phyloP scores from a whole-genome alignment of 2,113 vertebrate species.

The Craseonycteris thonglongyai region DNA sequence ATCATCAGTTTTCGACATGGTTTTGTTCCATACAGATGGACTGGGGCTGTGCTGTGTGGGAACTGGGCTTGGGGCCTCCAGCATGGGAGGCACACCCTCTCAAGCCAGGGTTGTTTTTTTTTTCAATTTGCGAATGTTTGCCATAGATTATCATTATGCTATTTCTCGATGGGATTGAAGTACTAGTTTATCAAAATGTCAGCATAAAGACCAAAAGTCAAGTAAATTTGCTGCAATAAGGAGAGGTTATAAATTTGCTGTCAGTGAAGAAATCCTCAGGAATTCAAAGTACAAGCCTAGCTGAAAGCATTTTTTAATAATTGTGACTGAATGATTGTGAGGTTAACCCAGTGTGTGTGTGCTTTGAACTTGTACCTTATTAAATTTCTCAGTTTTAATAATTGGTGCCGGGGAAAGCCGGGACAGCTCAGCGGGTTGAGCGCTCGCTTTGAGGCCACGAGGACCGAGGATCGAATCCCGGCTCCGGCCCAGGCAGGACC shows the following conservation, averaged over 20 bases:
- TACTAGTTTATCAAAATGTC: constrained; percentile 75
- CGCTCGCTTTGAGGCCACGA: too few relatives aligned
- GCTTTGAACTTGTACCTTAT: neutral
- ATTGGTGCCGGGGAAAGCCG: too few relatives aligned
- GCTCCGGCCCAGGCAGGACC: too few relatives aligned
- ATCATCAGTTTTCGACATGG: too few relatives aligned
- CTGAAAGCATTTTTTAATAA: constrained; percentile 66
- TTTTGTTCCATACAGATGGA: too few relatives aligned
- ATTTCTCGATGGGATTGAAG: constrained; percentile 65
- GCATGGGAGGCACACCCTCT: too few relatives aligned
- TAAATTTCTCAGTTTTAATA: constrained; percentile 63
- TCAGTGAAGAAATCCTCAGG: constrained; percentile 50
- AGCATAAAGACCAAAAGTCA: constrained; percentile 62
- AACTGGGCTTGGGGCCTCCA: too few relatives aligned
- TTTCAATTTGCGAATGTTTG: constrained; percentile 65
- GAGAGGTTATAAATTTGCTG: constrained; percentile 39
- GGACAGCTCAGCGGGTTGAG: too few relatives aligned
- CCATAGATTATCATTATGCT: constrained; percentile 67
- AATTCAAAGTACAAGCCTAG: constrained; percentile 47
- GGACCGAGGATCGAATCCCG: too few relatives aligned
- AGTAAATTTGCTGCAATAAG: constrained; percentile 63
- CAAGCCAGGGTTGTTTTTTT: too few relatives aligned
- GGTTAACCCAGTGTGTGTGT: constrained; percentile 24
- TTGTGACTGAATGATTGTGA: constrained; percentile 8
- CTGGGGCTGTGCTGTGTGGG: too few relatives aligned